Evolutionary conservation across 2,113 vertebrate genomes (phyloP), one percentile per base, ranked within the genome.

Genomic region (Lasiurus cinereus): DNA sequence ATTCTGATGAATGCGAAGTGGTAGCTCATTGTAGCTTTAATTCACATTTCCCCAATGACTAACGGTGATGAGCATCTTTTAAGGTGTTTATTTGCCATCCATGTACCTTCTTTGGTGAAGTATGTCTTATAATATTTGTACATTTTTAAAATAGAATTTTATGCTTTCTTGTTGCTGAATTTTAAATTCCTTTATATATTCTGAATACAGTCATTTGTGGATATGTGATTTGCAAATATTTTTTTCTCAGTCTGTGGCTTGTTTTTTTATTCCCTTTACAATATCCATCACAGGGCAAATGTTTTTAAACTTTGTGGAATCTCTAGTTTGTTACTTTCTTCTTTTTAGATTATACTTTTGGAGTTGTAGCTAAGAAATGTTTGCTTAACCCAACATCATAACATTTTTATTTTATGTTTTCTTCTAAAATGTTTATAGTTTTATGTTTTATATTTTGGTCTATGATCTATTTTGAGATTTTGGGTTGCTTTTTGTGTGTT

Each of bases 401-500:
- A 85, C 31, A 7, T 16, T 39, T 78, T 83, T 89, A 29, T 33
- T 84, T 76, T 39, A 72, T 77, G 22, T 76, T 70, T 93, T 48
- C 67, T 64, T 62, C 64, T 73, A 72, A 72, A 90, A 43, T 46
- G 46, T 46, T 46, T 46, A 46, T 46, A 10, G 46, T 62, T 73
- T 64, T 74, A 0, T 59, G 0, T 82, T 82, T 94, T 92, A 77
- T 19, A 15, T 62, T 94, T 70, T 86, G 36, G n/a, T 83, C 4
- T 21, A 29, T 83, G 21, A 62, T 78, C 62, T 50, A 29, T 64
- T 85, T 96, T 82, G 79, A 67, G 39, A 24, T 85, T 83, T 96
- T 79, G 77, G 50, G 36, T 31, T 83, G 59, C 52, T 19, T 72
- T 89, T 46, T 86, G 21, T 43, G 46, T 62, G 64, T 88, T n/a